phyloP scores from a whole-genome alignment of 1,140 invertebrate species.

The Psilanteris sp. region DNA sequence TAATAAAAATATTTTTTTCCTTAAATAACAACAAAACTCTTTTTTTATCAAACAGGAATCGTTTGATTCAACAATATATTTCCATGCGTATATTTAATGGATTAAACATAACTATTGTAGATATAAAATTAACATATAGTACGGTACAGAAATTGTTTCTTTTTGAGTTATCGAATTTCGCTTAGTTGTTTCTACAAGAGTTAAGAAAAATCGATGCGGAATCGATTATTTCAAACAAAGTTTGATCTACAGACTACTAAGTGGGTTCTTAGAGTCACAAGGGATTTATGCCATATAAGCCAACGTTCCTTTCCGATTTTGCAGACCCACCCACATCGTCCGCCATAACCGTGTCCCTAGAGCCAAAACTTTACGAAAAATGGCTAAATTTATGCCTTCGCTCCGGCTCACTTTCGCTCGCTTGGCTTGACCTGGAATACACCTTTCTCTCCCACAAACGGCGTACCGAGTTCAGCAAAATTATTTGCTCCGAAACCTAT shows the following conservation, averaged over 20 bases:
- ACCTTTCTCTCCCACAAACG: constrained; percentile 9
- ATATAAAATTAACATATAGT: no score
- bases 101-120: no score
- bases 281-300: constrained; percentile 3
- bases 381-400: constrained; percentile 66
- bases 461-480: constrained; percentile 42
- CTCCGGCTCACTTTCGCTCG: constrained; percentile 23
- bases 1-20: no score
- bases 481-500: constrained; percentile 56
- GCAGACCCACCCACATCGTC: neutral
- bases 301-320: neutral
- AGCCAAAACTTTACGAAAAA: constrained; percentile 31
- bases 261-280: neutral
- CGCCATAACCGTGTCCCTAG: constrained; percentile 2
- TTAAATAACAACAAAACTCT: no score
- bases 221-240: neutral
- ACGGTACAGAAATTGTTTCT: no score
- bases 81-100: no score
- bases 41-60: no score
- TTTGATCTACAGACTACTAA: neutral
- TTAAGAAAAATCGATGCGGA: no score
- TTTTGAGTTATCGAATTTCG: no score
- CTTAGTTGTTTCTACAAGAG: no score
- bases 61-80: no score
- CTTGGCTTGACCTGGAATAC: constrained; percentile 10